Evolutionary conservation across 2,888 invertebrate genomes (phyloP).

Genomic region (Tetragonula carbonaria): DNA sequence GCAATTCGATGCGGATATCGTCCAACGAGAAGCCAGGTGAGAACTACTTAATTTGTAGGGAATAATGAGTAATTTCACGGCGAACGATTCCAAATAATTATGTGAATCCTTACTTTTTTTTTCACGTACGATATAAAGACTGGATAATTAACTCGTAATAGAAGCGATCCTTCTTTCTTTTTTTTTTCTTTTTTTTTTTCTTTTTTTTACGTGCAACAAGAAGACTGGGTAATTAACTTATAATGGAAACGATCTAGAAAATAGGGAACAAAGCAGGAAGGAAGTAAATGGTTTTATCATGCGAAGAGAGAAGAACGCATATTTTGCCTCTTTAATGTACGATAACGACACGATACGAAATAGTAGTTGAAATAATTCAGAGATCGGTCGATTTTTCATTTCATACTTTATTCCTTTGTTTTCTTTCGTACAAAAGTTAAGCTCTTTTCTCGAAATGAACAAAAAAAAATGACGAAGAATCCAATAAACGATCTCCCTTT

Average conservation of each 20-base stretch:
- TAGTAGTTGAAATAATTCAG: too few species aligned
- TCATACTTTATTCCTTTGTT: too few species aligned
- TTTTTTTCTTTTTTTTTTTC: not conserved
- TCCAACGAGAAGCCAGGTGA: not conserved
- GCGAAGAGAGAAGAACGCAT: not conserved
- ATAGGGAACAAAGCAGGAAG: not conserved
- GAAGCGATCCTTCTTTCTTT: not conserved
- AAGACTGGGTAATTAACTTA: not conserved
- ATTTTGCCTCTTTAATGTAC: not conserved
- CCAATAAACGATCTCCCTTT: not conserved
- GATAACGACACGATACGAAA: too few species aligned
- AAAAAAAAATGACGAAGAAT: not conserved
- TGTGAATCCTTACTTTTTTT: conserved; percentile 3
- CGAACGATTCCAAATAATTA: not conserved
- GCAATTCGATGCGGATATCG: not conserved
- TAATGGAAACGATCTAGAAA: not conserved
- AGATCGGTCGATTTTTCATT: too few species aligned
- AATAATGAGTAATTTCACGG: not conserved
- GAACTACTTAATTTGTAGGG: conserved; percentile 14
- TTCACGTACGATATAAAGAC: not conserved
- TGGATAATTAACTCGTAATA: conserved; percentile 2
- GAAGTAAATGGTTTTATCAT: not conserved
- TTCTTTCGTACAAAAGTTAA: too few species aligned
- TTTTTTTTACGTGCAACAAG: not conserved
- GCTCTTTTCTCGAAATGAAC: too few species aligned